Conservation (phyloP, 2,888 invertebrate species). For the Gastrophysa polygoni region DNA sequence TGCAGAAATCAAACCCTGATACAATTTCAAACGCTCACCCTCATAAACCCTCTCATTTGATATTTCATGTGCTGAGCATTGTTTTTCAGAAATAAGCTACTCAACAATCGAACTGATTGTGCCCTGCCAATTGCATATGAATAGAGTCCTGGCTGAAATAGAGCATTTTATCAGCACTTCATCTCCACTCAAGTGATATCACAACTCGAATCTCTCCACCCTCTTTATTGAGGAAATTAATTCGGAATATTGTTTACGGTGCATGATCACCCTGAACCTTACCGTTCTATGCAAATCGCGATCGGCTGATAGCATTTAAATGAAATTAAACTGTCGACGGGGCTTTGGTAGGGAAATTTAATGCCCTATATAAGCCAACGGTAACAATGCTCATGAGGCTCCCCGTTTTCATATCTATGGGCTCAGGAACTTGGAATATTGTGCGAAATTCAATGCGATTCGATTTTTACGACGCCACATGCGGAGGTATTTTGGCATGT, state of each 20-base stretch:
- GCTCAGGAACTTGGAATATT: no score
- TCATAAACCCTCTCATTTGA: no score
- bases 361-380: not conserved
- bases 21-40: no score
- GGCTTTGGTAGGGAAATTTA: constrained; percentile 6
- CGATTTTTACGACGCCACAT: constrained; percentile 9
- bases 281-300: constrained; percentile 33
- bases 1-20: no score
- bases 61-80: not conserved
- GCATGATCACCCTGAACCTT: constrained; percentile 24
- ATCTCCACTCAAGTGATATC: constrained; percentile 9
- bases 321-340: constrained; percentile 13
- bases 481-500: constrained; percentile 12
- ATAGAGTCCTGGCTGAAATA: not conserved
- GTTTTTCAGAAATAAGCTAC: not conserved
- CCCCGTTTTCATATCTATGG: constrained; percentile 5
- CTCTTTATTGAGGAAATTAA: constrained; percentile 21
- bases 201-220: constrained; percentile 23
- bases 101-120: not conserved
- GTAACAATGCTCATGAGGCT: constrained; percentile 2
- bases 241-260: constrained; percentile 25
- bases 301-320: constrained; percentile 15
- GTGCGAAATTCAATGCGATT: constrained; percentile 11
- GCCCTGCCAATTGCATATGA: not conserved
- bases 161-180: not conserved